Conservation (phyloP, 1,140 invertebrate genomes). For the Penaeus indicus region DNA sequence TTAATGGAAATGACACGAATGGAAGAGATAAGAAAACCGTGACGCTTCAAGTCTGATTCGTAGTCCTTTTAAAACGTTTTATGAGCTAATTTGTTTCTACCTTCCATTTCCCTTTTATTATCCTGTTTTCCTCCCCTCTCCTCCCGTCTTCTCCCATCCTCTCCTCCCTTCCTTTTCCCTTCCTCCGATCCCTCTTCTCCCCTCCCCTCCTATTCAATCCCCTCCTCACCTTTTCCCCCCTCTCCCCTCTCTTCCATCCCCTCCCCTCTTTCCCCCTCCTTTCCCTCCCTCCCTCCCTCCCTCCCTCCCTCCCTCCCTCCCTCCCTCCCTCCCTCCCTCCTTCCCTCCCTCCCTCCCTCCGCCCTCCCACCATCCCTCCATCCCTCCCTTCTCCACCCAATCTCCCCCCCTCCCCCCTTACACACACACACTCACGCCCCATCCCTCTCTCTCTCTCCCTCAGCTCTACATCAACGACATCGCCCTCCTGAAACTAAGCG, state of each 20-base stretch:
- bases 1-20: no score
- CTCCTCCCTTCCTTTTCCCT: not conserved
- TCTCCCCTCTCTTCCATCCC: not conserved
- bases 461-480: constrained; percentile 71
- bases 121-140: no score
- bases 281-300: not conserved
- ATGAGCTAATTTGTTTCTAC: no score
- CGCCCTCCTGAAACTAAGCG: constrained; percentile 71
- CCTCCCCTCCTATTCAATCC: not conserved
- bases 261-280: not conserved
- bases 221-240: not conserved
- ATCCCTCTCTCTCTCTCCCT: not conserved
- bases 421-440: not conserved
- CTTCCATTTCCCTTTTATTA: no score
- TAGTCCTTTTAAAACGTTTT: no score
- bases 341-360: not conserved
- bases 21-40: no score
- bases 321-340: not conserved
- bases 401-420: not conserved
- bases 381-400: not conserved
- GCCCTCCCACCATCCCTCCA: not conserved
- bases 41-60: no score
- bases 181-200: not conserved
- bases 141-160: no score
- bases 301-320: not conserved